These are phyloP conservation scores for Nibea coibor DNA, from an alignment of 2,113 vertebrate genomes.

Conservation along the genomic window DNA sequence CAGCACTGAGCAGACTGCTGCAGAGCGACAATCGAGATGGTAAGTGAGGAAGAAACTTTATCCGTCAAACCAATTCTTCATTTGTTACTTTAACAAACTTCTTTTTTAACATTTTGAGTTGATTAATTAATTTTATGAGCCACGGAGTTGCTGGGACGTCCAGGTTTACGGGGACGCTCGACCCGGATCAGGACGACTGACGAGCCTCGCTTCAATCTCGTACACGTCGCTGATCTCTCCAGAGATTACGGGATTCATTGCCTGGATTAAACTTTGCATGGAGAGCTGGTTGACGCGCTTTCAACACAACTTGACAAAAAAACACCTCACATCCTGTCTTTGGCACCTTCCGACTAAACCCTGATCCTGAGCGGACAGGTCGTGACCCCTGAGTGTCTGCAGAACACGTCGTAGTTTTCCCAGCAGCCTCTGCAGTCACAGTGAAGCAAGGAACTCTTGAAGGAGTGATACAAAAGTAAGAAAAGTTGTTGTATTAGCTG, in stretches of 20 bases:
- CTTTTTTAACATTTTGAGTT: neutral
- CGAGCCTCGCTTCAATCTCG: neutral
- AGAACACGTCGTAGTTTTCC: conserved; percentile 60
- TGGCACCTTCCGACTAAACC: conserved; percentile 65
- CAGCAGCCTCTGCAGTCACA: conserved; percentile 79
- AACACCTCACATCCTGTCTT: conserved; percentile 53
- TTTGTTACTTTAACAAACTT: neutral
- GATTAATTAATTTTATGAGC: neutral
- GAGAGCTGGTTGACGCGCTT: conserved; percentile 25
- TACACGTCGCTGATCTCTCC: neutral
- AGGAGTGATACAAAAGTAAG: conserved; percentile 65
- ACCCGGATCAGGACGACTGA: neutral
- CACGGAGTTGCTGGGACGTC: neutral
- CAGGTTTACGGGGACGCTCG: neutral
- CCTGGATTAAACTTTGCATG: conserved; percentile 11
- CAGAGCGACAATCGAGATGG: neutral
- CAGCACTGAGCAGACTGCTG: neutral
- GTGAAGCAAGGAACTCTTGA: conserved; percentile 70
- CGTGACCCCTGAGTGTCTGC: conserved; percentile 77
- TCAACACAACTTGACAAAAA: conserved; percentile 22
- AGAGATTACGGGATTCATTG: neutral
- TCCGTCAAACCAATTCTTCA: neutral
- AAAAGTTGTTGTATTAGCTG: conserved; percentile 61
- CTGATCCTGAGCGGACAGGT: conserved; percentile 65
- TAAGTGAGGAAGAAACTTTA: neutral